Evolutionary conservation across 2,113 vertebrate genomes (phyloP).

Genomic region (Gobio gobio): DNA sequence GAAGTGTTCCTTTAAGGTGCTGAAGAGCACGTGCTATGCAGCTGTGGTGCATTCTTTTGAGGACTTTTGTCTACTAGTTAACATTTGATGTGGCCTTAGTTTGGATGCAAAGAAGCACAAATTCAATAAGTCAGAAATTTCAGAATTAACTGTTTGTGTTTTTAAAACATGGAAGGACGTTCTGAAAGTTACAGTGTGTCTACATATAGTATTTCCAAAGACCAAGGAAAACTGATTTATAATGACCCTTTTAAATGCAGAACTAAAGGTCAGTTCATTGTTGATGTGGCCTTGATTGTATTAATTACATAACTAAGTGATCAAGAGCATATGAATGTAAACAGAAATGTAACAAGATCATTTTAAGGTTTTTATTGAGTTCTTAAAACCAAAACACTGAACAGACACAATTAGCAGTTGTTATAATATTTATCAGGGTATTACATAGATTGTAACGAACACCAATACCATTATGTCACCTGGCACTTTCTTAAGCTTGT

Average conservation of each 20-base stretch:
- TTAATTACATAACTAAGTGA: not conserved
- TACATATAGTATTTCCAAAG: not conserved
- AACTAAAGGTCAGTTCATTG: not conserved
- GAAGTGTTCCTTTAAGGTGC: too few species aligned
- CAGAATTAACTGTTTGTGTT: too few species aligned
- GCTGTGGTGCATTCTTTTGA: too few species aligned
- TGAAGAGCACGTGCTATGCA: too few species aligned
- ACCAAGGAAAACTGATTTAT: not conserved
- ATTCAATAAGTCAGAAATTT: too few species aligned
- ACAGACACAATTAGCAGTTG: not conserved
- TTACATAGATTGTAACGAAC: not conserved
- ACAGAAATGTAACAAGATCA: not conserved
- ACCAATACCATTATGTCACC: not conserved
- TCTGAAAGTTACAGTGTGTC: not conserved
- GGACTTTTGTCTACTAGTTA: too few species aligned
- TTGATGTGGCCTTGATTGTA: not conserved
- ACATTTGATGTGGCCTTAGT: too few species aligned
- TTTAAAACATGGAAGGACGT: not conserved
- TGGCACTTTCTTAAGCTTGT: not conserved
- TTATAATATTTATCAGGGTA: not conserved
- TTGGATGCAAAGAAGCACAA: too few species aligned
- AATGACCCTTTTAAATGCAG: not conserved
- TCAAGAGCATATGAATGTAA: slow-evolving; percentile 3
- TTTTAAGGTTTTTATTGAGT: slow-evolving; percentile 45
- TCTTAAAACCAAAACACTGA: slow-evolving; percentile 22